Evolutionary conservation across 2,113 vertebrate species (phyloP), one percentile per base, ranked within the genome.

Genomic region (Vanacampus margaritifer): DNA sequence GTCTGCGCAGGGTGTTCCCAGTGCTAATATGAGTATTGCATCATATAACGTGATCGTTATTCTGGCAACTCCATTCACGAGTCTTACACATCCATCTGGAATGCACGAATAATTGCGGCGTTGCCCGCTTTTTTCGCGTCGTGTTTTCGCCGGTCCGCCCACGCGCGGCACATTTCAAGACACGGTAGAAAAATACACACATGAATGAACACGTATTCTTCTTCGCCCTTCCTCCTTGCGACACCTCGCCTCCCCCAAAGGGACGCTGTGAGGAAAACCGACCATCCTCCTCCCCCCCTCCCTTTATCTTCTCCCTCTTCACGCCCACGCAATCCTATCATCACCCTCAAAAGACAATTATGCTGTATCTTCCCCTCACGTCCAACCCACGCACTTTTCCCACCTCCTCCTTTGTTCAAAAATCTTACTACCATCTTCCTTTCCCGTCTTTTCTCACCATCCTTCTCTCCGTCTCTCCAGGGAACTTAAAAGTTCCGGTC

Each of bases 201-300:
- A 71, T 73, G 73, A 82, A 76, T 77, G 69, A 80, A 66, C 66
- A 64, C 56, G 59, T 36, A 73, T 76, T 62, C 64, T 46, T 65
- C 74, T 73, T 67, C 24, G 41, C 76, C 76, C 8, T n/a, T 72
- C 71, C 57, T 70, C 48, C 71, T 53, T 45, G 46, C 65, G 19
- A 50, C 16, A 45, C 71, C 50, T 65, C 56, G 32, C 67, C 60
- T 74, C 81, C 76, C 76, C 54, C 54, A 14, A 12, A 73, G 56
- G 59, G 70, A 77, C 54, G 72, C 80, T 79, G 69, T 84, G 58
- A 80, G 86, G 82, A 80, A 83, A 83, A 73, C 79, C 83, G 82
- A 64, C 65, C n/a, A 3, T 6, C n/a, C 58, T 57, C 59, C 61
- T 36, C 39, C 66, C 12, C 26, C 8, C 39, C 39, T 39, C 68